A percentile compares a stretch with the other conserved stretches of the same genome.
Evolutionary conservation across 2,113 vertebrate species (phyloP).

Genomic region (Heterochromis multidens): DNA sequence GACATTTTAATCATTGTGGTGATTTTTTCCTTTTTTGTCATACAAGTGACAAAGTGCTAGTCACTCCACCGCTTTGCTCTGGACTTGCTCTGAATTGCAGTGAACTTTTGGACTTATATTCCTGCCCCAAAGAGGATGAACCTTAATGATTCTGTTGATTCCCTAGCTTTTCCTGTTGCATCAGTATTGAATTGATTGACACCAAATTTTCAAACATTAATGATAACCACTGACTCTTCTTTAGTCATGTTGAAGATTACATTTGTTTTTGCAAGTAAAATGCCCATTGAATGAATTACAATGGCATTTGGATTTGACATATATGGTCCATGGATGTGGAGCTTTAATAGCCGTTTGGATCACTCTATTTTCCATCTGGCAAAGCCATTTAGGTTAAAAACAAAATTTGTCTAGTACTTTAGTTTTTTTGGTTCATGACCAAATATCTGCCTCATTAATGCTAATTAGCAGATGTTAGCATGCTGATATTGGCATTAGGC

Average conservation of each 20-base stretch:
- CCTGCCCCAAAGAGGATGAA: neutral
- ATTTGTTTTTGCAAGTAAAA: neutral
- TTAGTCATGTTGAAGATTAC: neutral
- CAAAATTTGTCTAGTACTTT: neutral
- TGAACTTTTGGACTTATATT: neutral
- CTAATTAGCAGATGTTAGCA: neutral
- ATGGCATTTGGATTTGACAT: neutral
- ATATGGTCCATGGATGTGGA: neutral
- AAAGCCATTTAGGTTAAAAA: neutral
- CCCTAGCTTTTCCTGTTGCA: neutral
- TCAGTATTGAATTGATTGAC: neutral
- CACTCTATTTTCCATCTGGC: neutral
- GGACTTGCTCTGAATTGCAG: neutral
- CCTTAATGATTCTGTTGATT: neutral
- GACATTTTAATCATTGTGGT: neutral
- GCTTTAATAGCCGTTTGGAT: neutral
- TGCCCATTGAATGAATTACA: neutral
- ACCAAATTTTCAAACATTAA: neutral
- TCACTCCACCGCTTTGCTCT: neutral
- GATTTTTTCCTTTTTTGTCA: neutral
- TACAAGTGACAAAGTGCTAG: neutral
- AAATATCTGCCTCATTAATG: neutral
- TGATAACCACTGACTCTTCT: neutral
- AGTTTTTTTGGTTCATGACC: neutral
- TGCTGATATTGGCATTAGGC: neutral